These are phyloP conservation scores for Anisognathus igniventris DNA, from an alignment of 2,797 vertebrate genomes.

Conservation along the genomic window DNA sequence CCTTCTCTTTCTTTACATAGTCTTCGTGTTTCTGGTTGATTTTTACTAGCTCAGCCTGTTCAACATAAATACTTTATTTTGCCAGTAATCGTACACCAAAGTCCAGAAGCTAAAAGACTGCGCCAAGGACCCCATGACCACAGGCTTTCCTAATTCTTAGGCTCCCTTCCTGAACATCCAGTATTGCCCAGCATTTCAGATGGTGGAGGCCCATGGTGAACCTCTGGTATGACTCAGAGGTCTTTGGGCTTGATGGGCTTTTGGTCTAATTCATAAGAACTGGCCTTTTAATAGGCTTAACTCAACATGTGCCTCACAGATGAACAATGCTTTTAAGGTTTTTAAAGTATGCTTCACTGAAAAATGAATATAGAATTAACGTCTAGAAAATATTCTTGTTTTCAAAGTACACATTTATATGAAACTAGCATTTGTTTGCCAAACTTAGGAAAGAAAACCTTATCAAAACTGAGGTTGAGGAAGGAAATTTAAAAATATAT, in stretches of 20 bases:
- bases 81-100: background rate
- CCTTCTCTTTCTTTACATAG: background rate
- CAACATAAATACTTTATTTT: background rate
- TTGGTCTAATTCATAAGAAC: background rate
- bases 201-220: rapidly evolving
- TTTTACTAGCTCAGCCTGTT: background rate
- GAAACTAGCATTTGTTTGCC: background rate
- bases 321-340: background rate
- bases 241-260: background rate
- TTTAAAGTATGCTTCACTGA: background rate
- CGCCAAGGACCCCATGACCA: background rate
- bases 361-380: background rate
- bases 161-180: background rate
- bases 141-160: background rate
- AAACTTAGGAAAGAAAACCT: background rate
- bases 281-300: background rate
- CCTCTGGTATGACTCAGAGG: background rate
- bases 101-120: background rate
- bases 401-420: background rate
- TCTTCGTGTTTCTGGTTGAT: background rate
- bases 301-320: background rate
- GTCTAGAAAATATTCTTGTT: background rate
- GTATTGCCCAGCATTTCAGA: background rate
- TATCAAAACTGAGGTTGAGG: background rate
- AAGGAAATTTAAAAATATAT: background rate